These are phyloP conservation scores for Tarsius wallacei DNA, from an alignment of 2,797 vertebrate genomes.

Conservation along the genomic window DNA sequence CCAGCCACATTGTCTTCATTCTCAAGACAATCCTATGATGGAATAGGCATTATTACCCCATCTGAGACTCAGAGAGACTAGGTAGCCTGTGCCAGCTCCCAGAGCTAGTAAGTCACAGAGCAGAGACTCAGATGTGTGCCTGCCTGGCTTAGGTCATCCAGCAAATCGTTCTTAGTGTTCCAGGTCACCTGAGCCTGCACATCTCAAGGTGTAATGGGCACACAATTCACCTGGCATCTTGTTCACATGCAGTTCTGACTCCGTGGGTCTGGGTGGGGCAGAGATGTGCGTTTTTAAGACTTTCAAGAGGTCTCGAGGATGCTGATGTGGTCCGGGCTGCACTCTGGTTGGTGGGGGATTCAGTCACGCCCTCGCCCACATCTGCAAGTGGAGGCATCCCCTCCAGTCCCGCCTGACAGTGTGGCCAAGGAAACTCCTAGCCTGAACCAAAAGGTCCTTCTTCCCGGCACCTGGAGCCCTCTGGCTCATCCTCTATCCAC, in stretches of 20 bases:
- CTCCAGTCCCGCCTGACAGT: background rate
- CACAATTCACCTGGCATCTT: fast-evolving
- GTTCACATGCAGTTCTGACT: background rate
- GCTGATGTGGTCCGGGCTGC: background rate
- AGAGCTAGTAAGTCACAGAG: background rate
- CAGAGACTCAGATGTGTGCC: background rate
- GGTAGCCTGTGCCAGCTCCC: background rate
- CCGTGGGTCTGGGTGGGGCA: background rate
- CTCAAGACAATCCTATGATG: fast-evolving
- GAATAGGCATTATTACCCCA: background rate
- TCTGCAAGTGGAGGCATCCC: background rate
- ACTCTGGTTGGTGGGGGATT: background rate
- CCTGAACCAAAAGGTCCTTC: background rate
- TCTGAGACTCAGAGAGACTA: background rate
- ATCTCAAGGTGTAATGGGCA: background rate
- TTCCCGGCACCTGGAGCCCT: background rate
- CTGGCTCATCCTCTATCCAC: background rate
- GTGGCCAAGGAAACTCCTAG: background rate
- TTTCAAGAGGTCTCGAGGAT: background rate
- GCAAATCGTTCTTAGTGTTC: background rate
- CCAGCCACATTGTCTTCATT: too few relatives aligned
- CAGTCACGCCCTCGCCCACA: background rate
- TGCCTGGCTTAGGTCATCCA: background rate
- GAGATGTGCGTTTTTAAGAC: background rate
- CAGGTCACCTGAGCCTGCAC: background rate